These are phyloP conservation scores for Drosophila setosimentum DNA, from an alignment of 2,888 invertebrate genomes.

Conservation along the genomic window DNA sequence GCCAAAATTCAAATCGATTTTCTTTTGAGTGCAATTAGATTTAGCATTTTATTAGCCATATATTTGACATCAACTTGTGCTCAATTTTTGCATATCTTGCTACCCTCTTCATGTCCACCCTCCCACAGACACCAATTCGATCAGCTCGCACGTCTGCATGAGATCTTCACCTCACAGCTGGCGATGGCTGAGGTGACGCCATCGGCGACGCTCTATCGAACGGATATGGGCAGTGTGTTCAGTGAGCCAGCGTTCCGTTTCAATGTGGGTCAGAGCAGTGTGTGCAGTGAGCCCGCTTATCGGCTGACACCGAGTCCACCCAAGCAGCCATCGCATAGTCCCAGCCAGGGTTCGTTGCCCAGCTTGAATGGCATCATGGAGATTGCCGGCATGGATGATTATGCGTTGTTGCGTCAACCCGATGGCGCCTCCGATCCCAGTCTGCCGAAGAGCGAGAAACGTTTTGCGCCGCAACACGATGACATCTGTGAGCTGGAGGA, in stretches of 20 bases:
- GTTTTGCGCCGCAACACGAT: constrained; percentile 77
- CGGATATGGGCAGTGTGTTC: constrained; percentile 85
- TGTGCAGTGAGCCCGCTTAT: constrained; percentile 94
- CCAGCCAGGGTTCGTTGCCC: constrained; percentile 85
- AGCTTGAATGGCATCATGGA: constrained; percentile 89
- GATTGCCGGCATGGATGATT: constrained; percentile 87
- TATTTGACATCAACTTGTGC: background rate
- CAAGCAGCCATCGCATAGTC: constrained; percentile 85
- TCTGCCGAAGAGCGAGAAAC: constrained; percentile 86
- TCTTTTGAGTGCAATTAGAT: background rate
- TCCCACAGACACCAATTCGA: constrained; percentile 88
- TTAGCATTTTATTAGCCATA: background rate
- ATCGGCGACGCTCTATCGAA: constrained; percentile 86
- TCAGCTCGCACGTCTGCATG: constrained; percentile 92
- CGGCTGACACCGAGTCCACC: constrained; percentile 85
- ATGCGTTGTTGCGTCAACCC: constrained; percentile 93
- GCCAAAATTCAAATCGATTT: background rate
- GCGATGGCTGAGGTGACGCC: constrained; percentile 90
- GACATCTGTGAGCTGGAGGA: constrained; percentile 84
- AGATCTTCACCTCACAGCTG: constrained; percentile 92
- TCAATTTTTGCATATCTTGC: background rate
- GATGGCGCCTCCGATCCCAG: constrained; percentile 98
- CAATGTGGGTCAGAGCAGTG: constrained; percentile 89
- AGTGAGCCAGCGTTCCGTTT: constrained; percentile 85
- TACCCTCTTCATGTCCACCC: too few relatives aligned